phyloP scores from a whole-genome alignment of 1,140 invertebrate genomes.

The Atta texana region DNA sequence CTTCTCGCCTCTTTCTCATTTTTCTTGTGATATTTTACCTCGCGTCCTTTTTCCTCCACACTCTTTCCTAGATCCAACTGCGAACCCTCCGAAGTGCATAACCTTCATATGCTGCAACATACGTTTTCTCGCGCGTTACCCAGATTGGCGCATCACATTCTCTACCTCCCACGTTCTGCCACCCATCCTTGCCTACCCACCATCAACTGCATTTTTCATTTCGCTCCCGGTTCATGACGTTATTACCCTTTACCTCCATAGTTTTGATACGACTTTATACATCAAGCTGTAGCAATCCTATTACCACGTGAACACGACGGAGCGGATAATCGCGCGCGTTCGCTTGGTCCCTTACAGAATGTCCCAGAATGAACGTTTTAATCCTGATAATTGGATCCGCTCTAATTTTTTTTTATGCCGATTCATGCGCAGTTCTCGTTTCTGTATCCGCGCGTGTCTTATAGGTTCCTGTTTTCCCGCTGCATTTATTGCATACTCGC shows the following conservation, averaged over 20 bases:
- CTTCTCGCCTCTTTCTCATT: slow-evolving; percentile 21
- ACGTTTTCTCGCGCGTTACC: slow-evolving; percentile 41
- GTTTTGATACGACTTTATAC: slow-evolving; percentile 71
- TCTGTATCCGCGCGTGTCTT: not conserved
- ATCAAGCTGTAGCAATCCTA: slow-evolving; percentile 69
- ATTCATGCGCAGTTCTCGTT: slow-evolving; percentile 37
- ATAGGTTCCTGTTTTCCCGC: slow-evolving; percentile 18
- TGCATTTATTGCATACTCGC: slow-evolving; percentile 31
- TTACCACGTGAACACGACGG: slow-evolving; percentile 52
- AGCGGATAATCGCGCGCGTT: slow-evolving; percentile 64
- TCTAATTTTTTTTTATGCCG: slow-evolving; percentile 56
- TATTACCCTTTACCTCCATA: slow-evolving; percentile 67
- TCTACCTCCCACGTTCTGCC: slow-evolving; percentile 7
- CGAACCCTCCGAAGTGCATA: slow-evolving; percentile 21
- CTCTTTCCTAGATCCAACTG: not conserved
- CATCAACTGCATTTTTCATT: slow-evolving; percentile 66
- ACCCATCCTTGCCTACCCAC: not conserved
- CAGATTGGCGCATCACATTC: slow-evolving; percentile 53
- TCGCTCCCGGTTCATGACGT: slow-evolving; percentile 58
- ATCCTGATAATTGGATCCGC: slow-evolving; percentile 65
- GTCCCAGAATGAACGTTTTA: slow-evolving; percentile 59
- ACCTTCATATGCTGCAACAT: slow-evolving; percentile 5
- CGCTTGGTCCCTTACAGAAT: slow-evolving; percentile 9
- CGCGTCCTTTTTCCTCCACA: not conserved
- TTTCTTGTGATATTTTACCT: slow-evolving; percentile 50